phyloP scores from a whole-genome alignment of 1,140 invertebrate genomes.

The Anadara kagoshimensis region DNA sequence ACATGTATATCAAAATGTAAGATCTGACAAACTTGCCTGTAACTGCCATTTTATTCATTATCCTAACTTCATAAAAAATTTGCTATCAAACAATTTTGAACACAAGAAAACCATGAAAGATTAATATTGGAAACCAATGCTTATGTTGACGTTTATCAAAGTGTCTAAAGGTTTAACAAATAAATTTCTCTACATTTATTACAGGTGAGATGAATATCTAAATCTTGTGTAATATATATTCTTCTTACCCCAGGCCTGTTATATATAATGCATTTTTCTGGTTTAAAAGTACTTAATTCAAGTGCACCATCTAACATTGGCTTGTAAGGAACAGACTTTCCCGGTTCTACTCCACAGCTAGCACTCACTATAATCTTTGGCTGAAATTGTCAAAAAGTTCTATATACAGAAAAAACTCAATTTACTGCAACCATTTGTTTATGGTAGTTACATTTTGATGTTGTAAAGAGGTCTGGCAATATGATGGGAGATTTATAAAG shows the following conservation, averaged over 20 bases:
- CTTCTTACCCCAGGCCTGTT: slow-evolving; percentile 72
- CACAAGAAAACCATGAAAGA: too few relatives aligned
- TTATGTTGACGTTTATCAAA: too few relatives aligned
- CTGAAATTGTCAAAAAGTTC: slow-evolving; percentile 46
- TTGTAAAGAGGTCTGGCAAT: too few relatives aligned
- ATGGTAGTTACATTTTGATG: too few relatives aligned
- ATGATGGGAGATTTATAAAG: too few relatives aligned
- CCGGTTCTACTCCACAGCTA: slow-evolving; percentile 92
- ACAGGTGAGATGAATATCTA: too few relatives aligned
- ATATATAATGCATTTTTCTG: slow-evolving; percentile 85
- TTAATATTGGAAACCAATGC: too few relatives aligned
- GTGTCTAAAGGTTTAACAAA: neutral
- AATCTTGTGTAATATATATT: neutral
- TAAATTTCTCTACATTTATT: neutral
- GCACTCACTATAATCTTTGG: slow-evolving; percentile 92
- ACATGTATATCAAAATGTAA: too few relatives aligned
- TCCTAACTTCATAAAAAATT: too few relatives aligned
- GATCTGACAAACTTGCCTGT: too few relatives aligned
- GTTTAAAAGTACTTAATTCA: slow-evolving; percentile 80
- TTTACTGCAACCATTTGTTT: neutral
- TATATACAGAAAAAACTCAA: neutral
- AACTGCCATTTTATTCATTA: too few relatives aligned
- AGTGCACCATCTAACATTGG: slow-evolving; percentile 91
- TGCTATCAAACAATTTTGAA: too few relatives aligned
- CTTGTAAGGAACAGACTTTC: slow-evolving; percentile 89